Conservation (phyloP, 2,797 vertebrate species). For the Triplophysa bombifrons region DNA sequence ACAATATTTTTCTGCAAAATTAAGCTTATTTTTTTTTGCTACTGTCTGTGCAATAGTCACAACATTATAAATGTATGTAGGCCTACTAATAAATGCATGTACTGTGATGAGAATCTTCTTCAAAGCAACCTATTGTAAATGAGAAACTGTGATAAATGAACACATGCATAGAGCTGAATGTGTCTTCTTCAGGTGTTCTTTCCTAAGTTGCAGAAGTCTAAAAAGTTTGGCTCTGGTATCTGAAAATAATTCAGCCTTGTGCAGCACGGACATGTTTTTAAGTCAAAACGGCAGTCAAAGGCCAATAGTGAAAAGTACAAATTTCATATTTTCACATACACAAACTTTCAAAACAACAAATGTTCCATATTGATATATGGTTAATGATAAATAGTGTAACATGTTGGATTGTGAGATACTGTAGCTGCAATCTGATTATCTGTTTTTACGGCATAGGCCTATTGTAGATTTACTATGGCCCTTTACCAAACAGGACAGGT, state of each 20-base stretch:
- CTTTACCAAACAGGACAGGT: not conserved
- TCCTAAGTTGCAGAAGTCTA: not conserved
- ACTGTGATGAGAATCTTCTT: not conserved
- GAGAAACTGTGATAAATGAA: no score
- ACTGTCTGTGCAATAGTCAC: not conserved
- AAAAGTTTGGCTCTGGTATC: not conserved
- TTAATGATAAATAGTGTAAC: not conserved
- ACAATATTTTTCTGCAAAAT: no score
- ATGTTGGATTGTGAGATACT: not conserved
- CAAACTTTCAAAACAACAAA: not conserved
- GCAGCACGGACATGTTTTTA: not conserved
- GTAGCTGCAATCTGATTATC: no score
- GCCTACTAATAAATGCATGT: not conserved
- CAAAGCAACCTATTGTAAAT: not conserved
- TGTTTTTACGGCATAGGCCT: not conserved
- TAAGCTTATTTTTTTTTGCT: not conserved
- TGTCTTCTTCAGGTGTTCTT: slow-evolving; percentile 2
- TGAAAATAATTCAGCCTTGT: not conserved
- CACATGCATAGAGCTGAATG: not conserved
- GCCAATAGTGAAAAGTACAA: not conserved
- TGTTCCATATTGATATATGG: not conserved
- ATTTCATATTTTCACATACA: slow-evolving; percentile 3
- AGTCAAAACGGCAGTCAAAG: not conserved
- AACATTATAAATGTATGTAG: not conserved
- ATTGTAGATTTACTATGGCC: not conserved